phyloP scores from a whole-genome alignment of 2,888 invertebrate genomes.

The Diloba caeruleocephala region DNA sequence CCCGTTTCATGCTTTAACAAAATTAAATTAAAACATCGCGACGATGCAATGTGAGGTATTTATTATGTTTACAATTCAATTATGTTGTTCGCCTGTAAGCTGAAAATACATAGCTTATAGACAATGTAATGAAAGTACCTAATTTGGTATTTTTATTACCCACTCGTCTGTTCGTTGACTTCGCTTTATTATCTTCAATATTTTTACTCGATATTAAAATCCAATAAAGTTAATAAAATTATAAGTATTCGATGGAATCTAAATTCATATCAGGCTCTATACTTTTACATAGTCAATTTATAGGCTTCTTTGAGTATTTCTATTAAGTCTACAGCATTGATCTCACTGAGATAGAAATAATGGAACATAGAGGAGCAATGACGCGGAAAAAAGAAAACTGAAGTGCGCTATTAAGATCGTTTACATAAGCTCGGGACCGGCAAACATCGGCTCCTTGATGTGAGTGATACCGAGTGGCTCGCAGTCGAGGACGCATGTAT shows the following conservation, averaged over 20 bases:
- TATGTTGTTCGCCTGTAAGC: neutral
- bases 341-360: slow-evolving; percentile 46
- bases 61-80: slow-evolving; percentile 5
- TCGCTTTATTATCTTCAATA: slow-evolving; percentile 4
- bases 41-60: too few species aligned
- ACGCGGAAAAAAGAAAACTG: slow-evolving; percentile 66
- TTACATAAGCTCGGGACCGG: slow-evolving; percentile 62
- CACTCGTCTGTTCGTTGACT: neutral
- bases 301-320: slow-evolving; percentile 8
- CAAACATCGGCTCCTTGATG: slow-evolving; percentile 55
- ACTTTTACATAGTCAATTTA: slow-evolving; percentile 8
- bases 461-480: slow-evolving; percentile 51
- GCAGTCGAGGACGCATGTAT: slow-evolving; percentile 56
- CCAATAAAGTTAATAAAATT: slow-evolving; percentile 17
- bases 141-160: neutral
- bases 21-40: slow-evolving; percentile 27
- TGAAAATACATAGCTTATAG: too few species aligned
- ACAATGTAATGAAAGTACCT: too few species aligned
- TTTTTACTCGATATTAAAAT: slow-evolving; percentile 10
- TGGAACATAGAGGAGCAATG: slow-evolving; percentile 58
- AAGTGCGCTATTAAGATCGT: slow-evolving; percentile 72
- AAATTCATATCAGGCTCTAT: slow-evolving; percentile 17
- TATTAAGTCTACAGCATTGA: slow-evolving; percentile 32
- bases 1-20: slow-evolving; percentile 52
- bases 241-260: slow-evolving; percentile 5